These are phyloP conservation scores for Larimichthys polyactis DNA, from an alignment of 2,113 vertebrate genomes.

Conservation along the genomic window DNA sequence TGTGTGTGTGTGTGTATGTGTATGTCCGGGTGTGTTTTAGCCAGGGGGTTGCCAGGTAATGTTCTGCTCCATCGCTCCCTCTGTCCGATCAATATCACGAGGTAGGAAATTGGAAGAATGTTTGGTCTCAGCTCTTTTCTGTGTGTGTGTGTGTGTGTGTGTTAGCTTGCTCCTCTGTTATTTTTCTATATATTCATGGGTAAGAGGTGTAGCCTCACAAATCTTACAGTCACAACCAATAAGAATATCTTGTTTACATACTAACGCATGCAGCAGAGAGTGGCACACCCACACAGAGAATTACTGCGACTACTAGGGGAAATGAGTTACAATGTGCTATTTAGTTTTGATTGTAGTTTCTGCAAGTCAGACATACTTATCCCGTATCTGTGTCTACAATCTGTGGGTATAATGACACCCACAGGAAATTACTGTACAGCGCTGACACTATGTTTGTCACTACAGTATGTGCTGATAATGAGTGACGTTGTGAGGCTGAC, in stretches of 20 bases:
- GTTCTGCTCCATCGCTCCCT: conserved; percentile 71
- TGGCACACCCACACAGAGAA: conserved; percentile 18
- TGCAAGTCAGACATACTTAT: conserved; percentile 46
- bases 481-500: conserved; percentile 46
- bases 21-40: conserved; percentile 18
- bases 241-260: conserved; percentile 30
- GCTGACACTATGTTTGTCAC: conserved; percentile 48
- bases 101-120: conserved; percentile 70
- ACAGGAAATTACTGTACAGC: conserved; percentile 52
- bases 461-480: conserved; percentile 30
- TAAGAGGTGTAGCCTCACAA: conserved; percentile 23
- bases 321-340: conserved; percentile 46
- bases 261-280: conserved; percentile 1
- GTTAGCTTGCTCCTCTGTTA: conserved; percentile 2
- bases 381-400: conserved; percentile 34
- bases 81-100: conserved; percentile 73
- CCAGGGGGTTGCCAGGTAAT: conserved; percentile 58
- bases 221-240: conserved; percentile 34
- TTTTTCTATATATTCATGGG: neutral
- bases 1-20: conserved; percentile 18
- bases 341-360: conserved; percentile 33
- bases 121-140: conserved; percentile 65
- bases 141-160: neutral
- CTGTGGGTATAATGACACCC: conserved; percentile 43
- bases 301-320: conserved; percentile 29